Conservation (phyloP, 1,140 invertebrate species). For the Tachypleus tridentatus region DNA sequence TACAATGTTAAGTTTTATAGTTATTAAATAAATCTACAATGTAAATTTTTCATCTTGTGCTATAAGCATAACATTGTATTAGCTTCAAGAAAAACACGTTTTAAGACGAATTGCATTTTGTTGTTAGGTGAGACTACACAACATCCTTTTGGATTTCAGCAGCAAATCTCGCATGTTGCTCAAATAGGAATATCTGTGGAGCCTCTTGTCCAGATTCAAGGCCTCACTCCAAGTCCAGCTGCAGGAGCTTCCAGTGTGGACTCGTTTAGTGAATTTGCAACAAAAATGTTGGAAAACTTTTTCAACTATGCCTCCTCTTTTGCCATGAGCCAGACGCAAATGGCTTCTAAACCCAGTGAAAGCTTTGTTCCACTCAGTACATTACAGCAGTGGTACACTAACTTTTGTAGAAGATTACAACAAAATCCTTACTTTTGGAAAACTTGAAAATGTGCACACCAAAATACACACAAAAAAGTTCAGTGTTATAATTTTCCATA, state of each 20-base stretch:
- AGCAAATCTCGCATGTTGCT: slow-evolving; percentile 66
- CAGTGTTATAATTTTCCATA: no score
- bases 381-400: slow-evolving; percentile 85
- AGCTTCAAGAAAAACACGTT: no score
- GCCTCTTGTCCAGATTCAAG: slow-evolving; percentile 46
- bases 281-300: slow-evolving; percentile 87
- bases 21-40: no score
- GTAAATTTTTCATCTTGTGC: no score
- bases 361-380: slow-evolving; percentile 73
- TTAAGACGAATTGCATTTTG: no score
- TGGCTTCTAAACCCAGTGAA: slow-evolving; percentile 49
- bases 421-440: slow-evolving; percentile 95
- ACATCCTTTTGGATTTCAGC: slow-evolving; percentile 33
- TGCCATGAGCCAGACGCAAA: slow-evolving; percentile 58
- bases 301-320: slow-evolving; percentile 87
- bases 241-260: slow-evolving; percentile 39
- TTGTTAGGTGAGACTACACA: no score
- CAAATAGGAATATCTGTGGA: slow-evolving; percentile 92
- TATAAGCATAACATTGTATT: no score
- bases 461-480: no score
- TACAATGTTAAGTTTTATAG: no score
- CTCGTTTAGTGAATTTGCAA: slow-evolving; percentile 65
- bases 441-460: slow-evolving; percentile 30
- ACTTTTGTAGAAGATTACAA: slow-evolving; percentile 72
- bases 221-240: slow-evolving; percentile 37